A percentile compares a stretch with the other conserved stretches of the same genome.
Evolutionary conservation across 2,888 invertebrate genomes (phyloP).

Genomic region (Aphrophora alni): DNA sequence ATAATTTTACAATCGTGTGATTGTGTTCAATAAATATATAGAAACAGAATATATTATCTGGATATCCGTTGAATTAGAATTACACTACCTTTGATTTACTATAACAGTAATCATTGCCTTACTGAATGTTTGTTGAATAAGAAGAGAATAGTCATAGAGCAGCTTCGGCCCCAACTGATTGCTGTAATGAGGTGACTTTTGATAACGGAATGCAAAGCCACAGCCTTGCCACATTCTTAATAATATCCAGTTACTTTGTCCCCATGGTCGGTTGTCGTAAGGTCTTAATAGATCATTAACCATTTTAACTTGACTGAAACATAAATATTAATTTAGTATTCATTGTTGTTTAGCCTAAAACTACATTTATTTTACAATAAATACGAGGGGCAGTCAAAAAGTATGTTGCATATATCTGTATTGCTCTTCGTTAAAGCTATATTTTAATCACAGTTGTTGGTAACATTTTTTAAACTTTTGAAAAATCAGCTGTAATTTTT

Average conservation of each 20-base stretch:
- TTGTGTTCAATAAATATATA: too few species aligned
- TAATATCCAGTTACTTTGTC: slow-evolving; percentile 85
- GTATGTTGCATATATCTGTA: too few species aligned
- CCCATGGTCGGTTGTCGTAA: slow-evolving; percentile 83
- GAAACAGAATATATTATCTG: too few species aligned
- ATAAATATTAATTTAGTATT: slow-evolving; percentile 10
- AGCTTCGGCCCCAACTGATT: slow-evolving; percentile 59
- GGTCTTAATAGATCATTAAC: slow-evolving; percentile 74
- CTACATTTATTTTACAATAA: neutral
- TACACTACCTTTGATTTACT: too few species aligned
- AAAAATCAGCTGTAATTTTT: neutral
- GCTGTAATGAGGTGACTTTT: slow-evolving; percentile 61
- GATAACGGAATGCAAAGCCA: slow-evolving; percentile 77
- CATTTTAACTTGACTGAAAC: slow-evolving; percentile 65
- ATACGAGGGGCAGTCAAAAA: too few species aligned
- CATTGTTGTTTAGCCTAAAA: neutral
- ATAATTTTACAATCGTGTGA: too few species aligned
- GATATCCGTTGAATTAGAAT: too few species aligned
- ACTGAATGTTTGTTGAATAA: slow-evolving; percentile 57
- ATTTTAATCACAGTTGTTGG: neutral
- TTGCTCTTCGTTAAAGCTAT: too few species aligned
- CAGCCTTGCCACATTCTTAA: slow-evolving; percentile 85
- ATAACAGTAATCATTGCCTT: slow-evolving; percentile 45
- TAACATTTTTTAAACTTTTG: neutral
- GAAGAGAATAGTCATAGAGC: slow-evolving; percentile 60